Conservation (phyloP, 2,888 invertebrate species). For the Pycnomerus fuliginosus region DNA sequence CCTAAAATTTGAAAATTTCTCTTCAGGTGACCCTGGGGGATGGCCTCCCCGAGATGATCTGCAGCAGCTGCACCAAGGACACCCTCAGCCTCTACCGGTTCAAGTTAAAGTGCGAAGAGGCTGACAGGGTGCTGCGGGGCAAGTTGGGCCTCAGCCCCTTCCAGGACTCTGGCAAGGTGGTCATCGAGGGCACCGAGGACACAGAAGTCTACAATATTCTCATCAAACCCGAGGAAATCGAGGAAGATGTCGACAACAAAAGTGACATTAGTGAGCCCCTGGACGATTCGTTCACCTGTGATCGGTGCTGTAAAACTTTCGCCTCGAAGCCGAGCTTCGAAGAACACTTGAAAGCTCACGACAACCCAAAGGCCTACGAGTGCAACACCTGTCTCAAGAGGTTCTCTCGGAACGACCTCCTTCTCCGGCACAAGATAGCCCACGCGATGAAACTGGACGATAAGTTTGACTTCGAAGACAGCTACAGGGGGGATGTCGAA, state of each 20-base stretch:
- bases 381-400: constrained; percentile 39
- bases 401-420: constrained; percentile 43
- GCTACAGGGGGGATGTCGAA: constrained; percentile 13
- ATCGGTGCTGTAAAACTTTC: constrained; percentile 55
- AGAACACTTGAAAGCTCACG: constrained; percentile 51
- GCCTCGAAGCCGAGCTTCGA: constrained; percentile 44
- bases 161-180: background rate
- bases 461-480: constrained; percentile 27
- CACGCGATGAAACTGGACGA: constrained; percentile 45
- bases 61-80: constrained; percentile 56
- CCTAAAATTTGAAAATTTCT: constrained; percentile 4
- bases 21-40: constrained; percentile 53
- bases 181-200: constrained; percentile 1
- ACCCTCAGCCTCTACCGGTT: constrained; percentile 56
- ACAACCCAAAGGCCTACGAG: constrained; percentile 34
- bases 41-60: constrained; percentile 62
- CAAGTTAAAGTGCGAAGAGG: constrained; percentile 53
- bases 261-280: constrained; percentile 19
- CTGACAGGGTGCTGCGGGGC: constrained; percentile 49
- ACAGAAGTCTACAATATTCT: constrained; percentile 26
- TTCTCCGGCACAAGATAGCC: constrained; percentile 44
- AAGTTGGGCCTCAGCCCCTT: constrained; percentile 37
- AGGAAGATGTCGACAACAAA: constrained; percentile 24
- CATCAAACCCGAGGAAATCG: constrained; percentile 33
- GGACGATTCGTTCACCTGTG: constrained; percentile 42